A percentile compares a stretch with the other conserved stretches of the same genome.
Evolutionary conservation across 2,113 vertebrate genomes (phyloP).

Genomic region (Amblyornis subalaris): DNA sequence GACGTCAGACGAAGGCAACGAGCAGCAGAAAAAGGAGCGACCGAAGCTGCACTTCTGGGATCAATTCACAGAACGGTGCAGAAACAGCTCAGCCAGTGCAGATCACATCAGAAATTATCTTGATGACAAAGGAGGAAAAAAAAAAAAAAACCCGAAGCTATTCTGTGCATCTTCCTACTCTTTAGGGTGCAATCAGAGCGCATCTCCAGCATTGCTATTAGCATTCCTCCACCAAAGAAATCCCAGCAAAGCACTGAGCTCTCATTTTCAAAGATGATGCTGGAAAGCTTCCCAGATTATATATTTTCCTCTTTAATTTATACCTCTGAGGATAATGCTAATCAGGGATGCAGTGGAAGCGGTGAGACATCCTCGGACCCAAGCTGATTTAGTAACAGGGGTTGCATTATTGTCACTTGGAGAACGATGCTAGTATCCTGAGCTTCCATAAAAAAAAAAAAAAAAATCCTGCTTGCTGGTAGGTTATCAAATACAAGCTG

Average conservation of each 20-base stretch:
- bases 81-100: background rate
- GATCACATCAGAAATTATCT: background rate
- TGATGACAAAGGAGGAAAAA: background rate
- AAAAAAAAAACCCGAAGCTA: background rate
- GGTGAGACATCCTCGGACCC: background rate
- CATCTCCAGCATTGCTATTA: background rate
- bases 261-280: constrained; percentile 38
- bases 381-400: constrained; percentile 25
- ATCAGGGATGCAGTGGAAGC: background rate
- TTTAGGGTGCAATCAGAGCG: constrained; percentile 14
- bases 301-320: constrained; percentile 54
- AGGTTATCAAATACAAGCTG: constrained; percentile 37
- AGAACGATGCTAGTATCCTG: background rate
- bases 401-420: constrained; percentile 11
- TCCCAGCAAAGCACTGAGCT: constrained; percentile 6
- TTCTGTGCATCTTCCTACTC: background rate
- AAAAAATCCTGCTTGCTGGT: background rate
- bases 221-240: constrained; percentile 20
- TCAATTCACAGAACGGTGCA: background rate
- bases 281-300: constrained; percentile 56
- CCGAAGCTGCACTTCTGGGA: background rate
- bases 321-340: constrained; percentile 44
- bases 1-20: background rate
- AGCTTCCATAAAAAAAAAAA: background rate
- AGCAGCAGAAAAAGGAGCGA: background rate